Base-by-base conservation (phyloP, 2,888 invertebrate species). In the Cataglyphis altisquamis region DNA sequence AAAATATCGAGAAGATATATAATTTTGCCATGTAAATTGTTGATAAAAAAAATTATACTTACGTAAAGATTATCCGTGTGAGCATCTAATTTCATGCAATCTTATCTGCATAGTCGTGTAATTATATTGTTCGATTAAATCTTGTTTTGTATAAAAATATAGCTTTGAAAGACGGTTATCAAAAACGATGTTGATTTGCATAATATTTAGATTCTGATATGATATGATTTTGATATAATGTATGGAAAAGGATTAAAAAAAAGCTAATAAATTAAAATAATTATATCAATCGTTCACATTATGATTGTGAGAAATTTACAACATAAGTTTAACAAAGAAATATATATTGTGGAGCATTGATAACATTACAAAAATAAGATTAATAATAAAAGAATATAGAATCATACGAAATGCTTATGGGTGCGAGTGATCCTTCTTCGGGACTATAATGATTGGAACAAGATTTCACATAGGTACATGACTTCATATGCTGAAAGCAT, bases 401-500 rank as follows among this genome's bases (percentile, higher is more conserved):
- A 45, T 75, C 41, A 75, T 80, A 82, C 60, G 48, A 80, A 83
- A 68, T 32, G 74, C 55, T 25, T 55, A 62, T 75, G 32, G 60
- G 80, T 21, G 66, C 67, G 74, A 83, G 52, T 73, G 72, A 63
- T 81, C 36, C 60, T 55, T 52, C 73, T 70, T 78, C 70, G 72
- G 70, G 29, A 25, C 67, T 3, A 81, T 64, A 74, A 63, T 55
- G 32, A 66, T 70, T 88, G 91, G 84, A 91, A 90, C 91, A 93
- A 92, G 89, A 88, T 89, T 29, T 29, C 29, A 29, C 29, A 29
- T 29, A 29, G 29, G 29, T 29, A 25, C 94, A 93, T 94, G 93
- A 94, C 93, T 6, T 36, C 91, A 92, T 93, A 93, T 92, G 92
- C 92, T 93, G 94, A 94, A 94, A 94, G 93, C 94, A 87, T 89